These are phyloP conservation scores for Conchocele bisecta DNA, from an alignment of 2,888 invertebrate genomes.

Conservation along the genomic window DNA sequence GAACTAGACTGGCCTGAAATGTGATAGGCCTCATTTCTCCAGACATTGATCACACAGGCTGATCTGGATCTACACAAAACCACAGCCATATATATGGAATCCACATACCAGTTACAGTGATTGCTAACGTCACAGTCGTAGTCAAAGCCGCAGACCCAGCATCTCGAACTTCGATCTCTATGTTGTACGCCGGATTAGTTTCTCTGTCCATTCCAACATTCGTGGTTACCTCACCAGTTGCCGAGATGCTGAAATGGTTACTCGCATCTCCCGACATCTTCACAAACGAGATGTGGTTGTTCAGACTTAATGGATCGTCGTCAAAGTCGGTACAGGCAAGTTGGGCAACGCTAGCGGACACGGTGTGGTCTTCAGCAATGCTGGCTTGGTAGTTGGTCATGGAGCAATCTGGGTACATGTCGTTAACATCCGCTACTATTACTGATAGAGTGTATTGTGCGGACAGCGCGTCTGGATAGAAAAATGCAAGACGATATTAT, in stretches of 20 bases:
- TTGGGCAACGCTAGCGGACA: conserved; percentile 54
- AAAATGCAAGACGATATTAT: not conserved
- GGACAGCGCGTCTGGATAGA: conserved; percentile 29
- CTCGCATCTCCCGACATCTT: conserved; percentile 34
- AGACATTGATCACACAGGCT: too few relatives aligned
- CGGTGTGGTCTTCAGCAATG: conserved; percentile 60
- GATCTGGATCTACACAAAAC: too few relatives aligned
- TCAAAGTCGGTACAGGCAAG: conserved; percentile 65
- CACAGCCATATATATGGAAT: too few relatives aligned
- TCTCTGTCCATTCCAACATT: conserved; percentile 60
- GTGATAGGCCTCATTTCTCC: too few relatives aligned
- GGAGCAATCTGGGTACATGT: conserved; percentile 71
- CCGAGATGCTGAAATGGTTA: conserved; percentile 45
- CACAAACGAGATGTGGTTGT: too few relatives aligned
- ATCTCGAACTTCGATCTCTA: conserved; percentile 38
- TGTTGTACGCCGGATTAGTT: conserved; percentile 46
- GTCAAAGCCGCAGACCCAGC: conserved; percentile 38
- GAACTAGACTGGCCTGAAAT: too few relatives aligned
- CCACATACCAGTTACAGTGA: conserved; percentile 65
- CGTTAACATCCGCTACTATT: conserved; percentile 68
- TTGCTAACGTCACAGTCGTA: conserved; percentile 48
- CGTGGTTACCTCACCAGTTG: conserved; percentile 48
- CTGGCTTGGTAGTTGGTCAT: conserved; percentile 50
- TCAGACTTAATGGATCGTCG: conserved; percentile 48
- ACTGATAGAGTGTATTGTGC: conserved; percentile 61